phyloP scores from a whole-genome alignment of 2,797 vertebrate genomes.

The Tachyglossus aculeatus region DNA sequence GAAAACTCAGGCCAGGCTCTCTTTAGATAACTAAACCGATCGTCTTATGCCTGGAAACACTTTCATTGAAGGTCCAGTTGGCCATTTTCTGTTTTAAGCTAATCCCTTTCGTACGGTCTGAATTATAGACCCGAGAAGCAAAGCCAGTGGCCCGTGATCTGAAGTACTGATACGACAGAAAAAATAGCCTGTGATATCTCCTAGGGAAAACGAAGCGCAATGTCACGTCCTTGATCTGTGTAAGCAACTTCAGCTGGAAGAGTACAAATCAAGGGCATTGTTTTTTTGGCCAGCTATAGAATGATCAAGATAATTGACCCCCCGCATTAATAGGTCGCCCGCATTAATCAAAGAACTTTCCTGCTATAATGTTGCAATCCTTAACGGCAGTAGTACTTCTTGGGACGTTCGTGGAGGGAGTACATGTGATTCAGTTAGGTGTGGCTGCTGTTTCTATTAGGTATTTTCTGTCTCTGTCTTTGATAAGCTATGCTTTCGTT shows the following conservation, averaged over 20 bases:
- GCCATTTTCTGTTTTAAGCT: slow-evolving; percentile 6
- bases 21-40: no score
- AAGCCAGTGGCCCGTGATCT: no score
- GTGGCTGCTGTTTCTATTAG: background rate
- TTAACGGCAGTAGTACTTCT: background rate
- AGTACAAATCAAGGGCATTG: background rate
- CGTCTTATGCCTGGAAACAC: no score
- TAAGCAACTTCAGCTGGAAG: slow-evolving; percentile 13
- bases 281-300: background rate
- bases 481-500: background rate
- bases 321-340: slow-evolving; percentile 8
- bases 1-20: no score
- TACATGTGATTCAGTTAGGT: background rate
- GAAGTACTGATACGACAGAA: no score
- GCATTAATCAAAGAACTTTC: slow-evolving; percentile 13
- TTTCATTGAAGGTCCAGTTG: background rate
- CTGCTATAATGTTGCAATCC: background rate
- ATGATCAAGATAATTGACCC: background rate
- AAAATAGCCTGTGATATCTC: background rate
- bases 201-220: slow-evolving; percentile 12
- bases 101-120: slow-evolving; percentile 11
- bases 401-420: background rate
- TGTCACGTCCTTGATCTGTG: background rate
- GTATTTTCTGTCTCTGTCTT: background rate
- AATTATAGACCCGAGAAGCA: no score